Conservation (phyloP, 1,140 invertebrate species). For the Andrena cerasifolii region DNA sequence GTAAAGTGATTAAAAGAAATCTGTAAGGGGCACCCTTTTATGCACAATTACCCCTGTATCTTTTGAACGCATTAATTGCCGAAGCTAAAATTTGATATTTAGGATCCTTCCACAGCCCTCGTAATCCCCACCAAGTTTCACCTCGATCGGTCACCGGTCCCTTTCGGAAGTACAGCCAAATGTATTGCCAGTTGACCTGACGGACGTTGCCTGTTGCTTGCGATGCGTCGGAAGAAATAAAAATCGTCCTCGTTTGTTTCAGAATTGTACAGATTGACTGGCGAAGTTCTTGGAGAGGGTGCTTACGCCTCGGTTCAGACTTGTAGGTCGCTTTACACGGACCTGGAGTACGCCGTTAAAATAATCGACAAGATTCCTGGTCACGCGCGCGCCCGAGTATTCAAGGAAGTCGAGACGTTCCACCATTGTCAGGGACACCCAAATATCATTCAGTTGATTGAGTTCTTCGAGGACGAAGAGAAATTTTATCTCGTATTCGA, state of each 20-base stretch:
- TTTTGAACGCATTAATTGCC: no score
- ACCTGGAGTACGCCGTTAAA: conserved; percentile 98
- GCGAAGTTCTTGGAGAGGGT: conserved; percentile 97
- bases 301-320: conserved; percentile 98
- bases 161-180: no score
- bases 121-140: no score
- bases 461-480: conserved; percentile 98
- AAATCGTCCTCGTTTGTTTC: conserved; percentile 68
- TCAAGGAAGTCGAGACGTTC: conserved; percentile 99
- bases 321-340: conserved; percentile 94
- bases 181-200: no score
- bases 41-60: no score
- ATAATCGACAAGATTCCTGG: conserved; percentile 98
- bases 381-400: conserved; percentile 95
- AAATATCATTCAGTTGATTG: conserved; percentile 98
- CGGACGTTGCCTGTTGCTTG: no score
- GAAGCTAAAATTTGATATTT: no score
- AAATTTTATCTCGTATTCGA: conserved; percentile 99
- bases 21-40: no score
- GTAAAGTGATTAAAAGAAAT: no score
- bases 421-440: conserved; percentile 98
- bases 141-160: no score
- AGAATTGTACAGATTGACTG: conserved; percentile 98
- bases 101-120: no score
- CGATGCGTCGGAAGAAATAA: no score